Base-by-base conservation (phyloP, 1,140 invertebrate genomes). In the Euwallacea fornicatus region DNA sequence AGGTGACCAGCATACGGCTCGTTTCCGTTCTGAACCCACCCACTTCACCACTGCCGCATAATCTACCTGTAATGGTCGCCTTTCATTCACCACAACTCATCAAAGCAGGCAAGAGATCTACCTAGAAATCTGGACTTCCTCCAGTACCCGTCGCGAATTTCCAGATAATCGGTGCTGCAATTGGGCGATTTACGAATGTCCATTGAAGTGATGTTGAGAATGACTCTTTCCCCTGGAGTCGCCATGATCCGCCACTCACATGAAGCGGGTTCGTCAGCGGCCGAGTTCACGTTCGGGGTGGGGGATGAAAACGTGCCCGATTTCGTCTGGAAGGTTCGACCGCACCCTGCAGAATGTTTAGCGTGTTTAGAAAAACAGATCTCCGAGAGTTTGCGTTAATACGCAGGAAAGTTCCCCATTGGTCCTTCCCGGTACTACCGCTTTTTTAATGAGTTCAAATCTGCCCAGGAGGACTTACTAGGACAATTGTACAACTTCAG, bases 241-340 rank as follows among this genome's bases (percentile, higher is more conserved):
- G 96, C 96, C 0, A 95, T 95, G 62, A 99, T 98, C 47, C 96
- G 84, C 97, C 97, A 99, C 83, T 96, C 94, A 80, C 95, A 98
- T 55, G 86, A 84, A 71, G 94, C 91, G 0, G 87, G 85, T 1
- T 88, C 87, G 21, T 33, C 21, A 0, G 86, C 80, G 9, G 84
- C 83, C 8, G 82, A 84, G 58, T 85, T 86, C 44, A 85, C 84
- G 4, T 86, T 85, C 81, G 90, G 89, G 0, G 85, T 85, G 0
- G 95, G 93, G 0, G 93, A 92, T 66, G 86, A 85, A 76, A 98
- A 93, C 74, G 86, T 87, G 0, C 92, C 95, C 2, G 88, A 90
- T 76, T 94, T 95, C 60, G 95, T 93, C 81, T 97, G 93, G 66
- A 96, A 89, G 0, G 96, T 98, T 71, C 91, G 86, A 6, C 96